Evolutionary conservation across 2,797 vertebrate genomes (phyloP), one percentile per base, ranked within the genome.

Genomic region (Cheirogaleus major): DNA sequence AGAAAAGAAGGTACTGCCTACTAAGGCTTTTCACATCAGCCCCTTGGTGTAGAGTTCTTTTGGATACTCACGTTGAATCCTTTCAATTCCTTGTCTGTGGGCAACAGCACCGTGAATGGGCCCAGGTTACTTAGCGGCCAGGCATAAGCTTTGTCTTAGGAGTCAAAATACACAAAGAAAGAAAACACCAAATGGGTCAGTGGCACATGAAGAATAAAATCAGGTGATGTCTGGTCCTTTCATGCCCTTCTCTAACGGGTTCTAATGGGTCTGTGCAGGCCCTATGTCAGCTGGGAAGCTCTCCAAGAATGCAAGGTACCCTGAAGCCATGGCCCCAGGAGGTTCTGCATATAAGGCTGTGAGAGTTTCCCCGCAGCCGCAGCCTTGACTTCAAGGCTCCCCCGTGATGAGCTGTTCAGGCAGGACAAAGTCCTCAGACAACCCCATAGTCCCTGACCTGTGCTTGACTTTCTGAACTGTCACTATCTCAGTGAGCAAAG

Each of bases 81-180:
- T 97, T 97, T 99, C 96, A 99, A 99, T 27, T 99, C 99, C 82
- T 98, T 99, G 97, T 99, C 99, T 98, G 98, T 99, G 0, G 99
- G 99, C 86, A 99, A 98, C 25, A 99, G 99, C 57, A 99, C 30
- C 0, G 99, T 99, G 98, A 99, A 99, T 0, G 99, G 99, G 97
- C 99, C 99, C 95, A 99, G 96, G 57, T 98, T 98, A 94, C 98
- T 98, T 90, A 99, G 97, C 0, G 98, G 98, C 99, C 99, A 99
- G 10, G 99, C 98, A 12, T 99, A 98, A 81, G 61, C 92, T 79
- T 98, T 98, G 96, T 98, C 99, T 99, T 97, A 59, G 18, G 30
- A 95, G 59, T 55, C 14, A 7, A 97, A 93, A 84, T 2, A 52
- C 0, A 5, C 0, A 38, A 50, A 83, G 80, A 87, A 88, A 96